Conservation (phyloP, 2,797 vertebrate species). For the Lacerta bilineata region DNA sequence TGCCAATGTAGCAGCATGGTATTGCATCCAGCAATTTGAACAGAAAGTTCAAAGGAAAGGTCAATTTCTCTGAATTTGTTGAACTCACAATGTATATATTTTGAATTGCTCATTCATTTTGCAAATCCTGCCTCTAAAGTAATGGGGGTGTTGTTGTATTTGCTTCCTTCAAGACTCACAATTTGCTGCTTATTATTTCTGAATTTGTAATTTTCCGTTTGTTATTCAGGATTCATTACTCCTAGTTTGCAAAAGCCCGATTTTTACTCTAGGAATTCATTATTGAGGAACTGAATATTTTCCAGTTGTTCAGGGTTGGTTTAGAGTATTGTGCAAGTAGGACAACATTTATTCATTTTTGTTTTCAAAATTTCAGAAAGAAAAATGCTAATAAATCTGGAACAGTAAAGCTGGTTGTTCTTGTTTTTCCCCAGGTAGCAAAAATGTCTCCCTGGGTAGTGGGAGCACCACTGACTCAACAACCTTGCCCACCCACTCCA, state of each 20-base stretch:
- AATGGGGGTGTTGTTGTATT: neutral
- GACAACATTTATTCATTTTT: neutral
- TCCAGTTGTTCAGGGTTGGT: neutral
- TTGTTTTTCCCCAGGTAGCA: too few species aligned
- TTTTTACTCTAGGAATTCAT: conserved; percentile 27
- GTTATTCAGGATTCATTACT: conserved; percentile 18
- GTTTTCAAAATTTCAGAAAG: neutral
- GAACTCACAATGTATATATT: neutral
- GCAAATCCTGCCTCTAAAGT: neutral
- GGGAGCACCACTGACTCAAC: too few species aligned
- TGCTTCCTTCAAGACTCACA: neutral
- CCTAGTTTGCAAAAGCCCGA: neutral
- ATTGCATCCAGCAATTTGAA: neutral
- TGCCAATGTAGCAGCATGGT: neutral
- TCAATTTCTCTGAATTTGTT: conserved; percentile 8
- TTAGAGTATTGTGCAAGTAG: neutral
- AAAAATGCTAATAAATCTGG: neutral
- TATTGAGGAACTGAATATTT: conserved; percentile 37
- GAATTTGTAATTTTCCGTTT: conserved; percentile 9
- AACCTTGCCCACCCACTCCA: neutral
- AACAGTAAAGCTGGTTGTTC: neutral
- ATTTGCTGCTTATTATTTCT: conserved; percentile 50
- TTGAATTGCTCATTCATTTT: neutral
- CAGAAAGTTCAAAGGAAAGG: conserved; percentile 10
- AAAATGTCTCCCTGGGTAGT: neutral